phyloP scores from a whole-genome alignment of 2,113 vertebrate species.

The Antechinus stuartii region DNA sequence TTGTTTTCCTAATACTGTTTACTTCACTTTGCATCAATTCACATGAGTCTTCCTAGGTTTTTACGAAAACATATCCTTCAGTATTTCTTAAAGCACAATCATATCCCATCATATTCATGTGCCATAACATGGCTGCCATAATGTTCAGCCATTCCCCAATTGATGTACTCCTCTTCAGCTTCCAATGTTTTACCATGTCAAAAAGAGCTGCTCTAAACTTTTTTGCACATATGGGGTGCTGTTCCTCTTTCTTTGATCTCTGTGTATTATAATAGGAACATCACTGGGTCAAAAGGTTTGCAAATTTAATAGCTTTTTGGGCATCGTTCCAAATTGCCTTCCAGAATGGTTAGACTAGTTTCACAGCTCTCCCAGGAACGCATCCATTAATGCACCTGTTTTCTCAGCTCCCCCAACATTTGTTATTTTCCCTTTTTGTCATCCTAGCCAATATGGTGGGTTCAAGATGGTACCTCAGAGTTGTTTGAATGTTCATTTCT shows the following conservation, averaged over 20 bases:
- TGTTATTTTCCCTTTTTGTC: background rate
- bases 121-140: background rate
- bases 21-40: background rate
- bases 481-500: background rate
- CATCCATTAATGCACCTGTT: background rate
- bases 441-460: background rate
- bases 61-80: background rate
- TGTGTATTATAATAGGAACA: background rate
- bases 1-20: background rate
- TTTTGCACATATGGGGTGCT: too few species aligned
- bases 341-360: background rate
- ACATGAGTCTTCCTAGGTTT: background rate
- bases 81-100: background rate
- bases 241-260: background rate
- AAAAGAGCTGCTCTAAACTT: background rate
- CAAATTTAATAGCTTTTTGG: background rate
- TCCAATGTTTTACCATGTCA: background rate
- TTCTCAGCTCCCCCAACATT: background rate
- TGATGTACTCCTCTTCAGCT: background rate
- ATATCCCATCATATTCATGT: background rate
- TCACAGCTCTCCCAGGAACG: background rate
- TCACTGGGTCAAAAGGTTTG: background rate
- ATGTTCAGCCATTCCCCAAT: background rate
- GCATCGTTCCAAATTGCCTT: background rate
- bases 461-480: background rate